phyloP scores from a whole-genome alignment of 2,888 invertebrate species.

The Hoplodrina ambigua region DNA sequence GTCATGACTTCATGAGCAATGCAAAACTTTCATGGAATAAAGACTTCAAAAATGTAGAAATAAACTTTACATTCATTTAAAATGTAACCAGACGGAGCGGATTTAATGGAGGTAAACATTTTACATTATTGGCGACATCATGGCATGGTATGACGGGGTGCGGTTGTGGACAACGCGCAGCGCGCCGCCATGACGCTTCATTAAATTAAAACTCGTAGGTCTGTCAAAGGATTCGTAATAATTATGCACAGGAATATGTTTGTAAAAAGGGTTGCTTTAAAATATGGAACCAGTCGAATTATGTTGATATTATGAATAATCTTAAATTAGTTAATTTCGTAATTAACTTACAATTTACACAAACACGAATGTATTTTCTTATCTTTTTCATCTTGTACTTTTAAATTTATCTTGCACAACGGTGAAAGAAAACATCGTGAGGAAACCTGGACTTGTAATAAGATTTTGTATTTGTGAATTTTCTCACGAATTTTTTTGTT shows the following conservation, averaged over 20 bases:
- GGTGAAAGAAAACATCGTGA: too few species aligned
- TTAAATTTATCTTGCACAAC: too few species aligned
- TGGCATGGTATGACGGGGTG: neutral
- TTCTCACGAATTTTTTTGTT: too few species aligned
- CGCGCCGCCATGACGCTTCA: neutral
- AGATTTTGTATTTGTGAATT: too few species aligned
- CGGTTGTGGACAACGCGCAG: neutral
- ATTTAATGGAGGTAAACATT: neutral
- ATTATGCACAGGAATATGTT: neutral
- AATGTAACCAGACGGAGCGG: neutral
- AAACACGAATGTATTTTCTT: too few species aligned
- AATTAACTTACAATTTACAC: too few species aligned
- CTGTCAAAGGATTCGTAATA: neutral
- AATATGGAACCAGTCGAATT: neutral
- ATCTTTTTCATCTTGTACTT: too few species aligned
- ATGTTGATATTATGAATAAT: neutral
- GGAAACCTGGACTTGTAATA: too few species aligned
- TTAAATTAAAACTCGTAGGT: neutral
- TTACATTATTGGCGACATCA: neutral
- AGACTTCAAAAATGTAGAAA: neutral
- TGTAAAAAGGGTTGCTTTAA: neutral
- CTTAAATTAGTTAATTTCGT: too few species aligned
- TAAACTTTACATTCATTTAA: neutral
- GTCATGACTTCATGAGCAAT: constrained; percentile 4
- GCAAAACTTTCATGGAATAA: constrained; percentile 13